Evolutionary conservation across 2,113 vertebrate genomes (phyloP), one percentile per base, ranked within the genome.

Genomic region (Brienomyrus brachyistius): DNA sequence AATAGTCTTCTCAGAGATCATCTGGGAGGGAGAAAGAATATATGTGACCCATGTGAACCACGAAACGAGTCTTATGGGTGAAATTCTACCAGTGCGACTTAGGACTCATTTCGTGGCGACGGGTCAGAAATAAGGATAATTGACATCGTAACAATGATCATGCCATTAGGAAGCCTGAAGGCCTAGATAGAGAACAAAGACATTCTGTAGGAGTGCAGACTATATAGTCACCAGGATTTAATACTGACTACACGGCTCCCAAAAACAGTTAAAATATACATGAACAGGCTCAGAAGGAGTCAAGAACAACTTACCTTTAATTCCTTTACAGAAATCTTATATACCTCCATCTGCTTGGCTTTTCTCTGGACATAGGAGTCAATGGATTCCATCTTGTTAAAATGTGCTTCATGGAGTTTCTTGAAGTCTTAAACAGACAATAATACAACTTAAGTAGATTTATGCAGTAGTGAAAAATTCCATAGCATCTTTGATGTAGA

Each of bases 361-460:
- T 96, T 99, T 88, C 97, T 95, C 89, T 98, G 96, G 48, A 98
- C 21, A 1, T 98, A 99, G 0, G 96, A 96, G 93, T 96, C 97
- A 88, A 99, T 98, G 50, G 98, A 99, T 92, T 98, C 97, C 98
- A 99, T 98, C 94, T 97, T 98, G 91, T 96, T 97, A 88, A 99
- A 99, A 56, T 95, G 96, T 23, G 97, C 97, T 91, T 99, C 97
- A 0, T 99, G 98, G 84, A 99, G 92, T 92, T 97, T 99, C 91
- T 97, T 98, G 89, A 99, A 99, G 91, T 99, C 98, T 99, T 11
- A 1, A 90, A 48, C 90, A 91, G 84, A 89, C 6, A 89, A 88
- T 62, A 89, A 70, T 40, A 45, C 23, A 52, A 5, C 31, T 40
- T 27, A 27, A 23, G 15, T 86, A 86, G 31, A 21, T 80, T 43